A percentile compares a stretch with the other conserved stretches of the same genome.
These are phyloP conservation scores for Coptodon bakossiorum DNA, from an alignment of 2,113 vertebrate genomes.

Conservation along the genomic window DNA sequence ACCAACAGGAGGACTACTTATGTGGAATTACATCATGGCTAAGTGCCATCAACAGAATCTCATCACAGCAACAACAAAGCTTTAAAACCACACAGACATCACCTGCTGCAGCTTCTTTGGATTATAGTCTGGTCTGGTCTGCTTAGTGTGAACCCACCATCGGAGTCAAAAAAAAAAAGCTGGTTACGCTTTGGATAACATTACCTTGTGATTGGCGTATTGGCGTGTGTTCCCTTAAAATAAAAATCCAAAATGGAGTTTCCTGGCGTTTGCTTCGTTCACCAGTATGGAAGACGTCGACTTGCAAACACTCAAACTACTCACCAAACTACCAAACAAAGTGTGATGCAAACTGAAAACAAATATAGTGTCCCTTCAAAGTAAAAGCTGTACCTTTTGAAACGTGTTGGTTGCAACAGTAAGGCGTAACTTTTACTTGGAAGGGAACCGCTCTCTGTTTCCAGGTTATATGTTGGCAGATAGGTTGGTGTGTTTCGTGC, in stretches of 20 bases:
- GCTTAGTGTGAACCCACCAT: background rate
- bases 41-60: background rate
- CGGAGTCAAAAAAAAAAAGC: background rate
- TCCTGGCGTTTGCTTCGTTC: background rate
- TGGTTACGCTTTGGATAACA: background rate
- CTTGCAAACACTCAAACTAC: background rate
- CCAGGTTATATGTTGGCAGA: rapidly evolving
- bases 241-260: background rate
- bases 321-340: background rate
- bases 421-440: background rate
- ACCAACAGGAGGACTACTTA: background rate
- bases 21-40: background rate
- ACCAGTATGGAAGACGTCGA: background rate
- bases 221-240: background rate
- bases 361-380: background rate
- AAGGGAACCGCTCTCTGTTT: background rate
- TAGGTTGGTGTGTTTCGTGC: background rate
- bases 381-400: background rate
- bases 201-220: background rate
- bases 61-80: background rate
- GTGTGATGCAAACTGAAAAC: too few relatives aligned
- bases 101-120: background rate
- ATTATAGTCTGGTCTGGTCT: background rate
- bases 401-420: background rate
- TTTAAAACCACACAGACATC: background rate